phyloP scores from a whole-genome alignment of 37 sponge, comb jelly and placozoan genomes.

The Crambe crambe region DNA sequence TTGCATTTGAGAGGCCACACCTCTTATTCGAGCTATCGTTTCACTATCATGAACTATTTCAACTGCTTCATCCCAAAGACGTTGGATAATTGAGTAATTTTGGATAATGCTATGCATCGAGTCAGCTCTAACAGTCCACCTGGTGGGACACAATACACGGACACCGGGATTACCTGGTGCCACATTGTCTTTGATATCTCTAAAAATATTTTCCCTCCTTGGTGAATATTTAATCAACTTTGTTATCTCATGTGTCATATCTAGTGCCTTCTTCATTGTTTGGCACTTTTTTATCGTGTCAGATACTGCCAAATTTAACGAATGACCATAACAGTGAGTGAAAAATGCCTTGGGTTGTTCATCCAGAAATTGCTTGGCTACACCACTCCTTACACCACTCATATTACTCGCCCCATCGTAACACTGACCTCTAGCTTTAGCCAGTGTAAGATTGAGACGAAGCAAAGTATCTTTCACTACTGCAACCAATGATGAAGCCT shows the following conservation, averaged over 20 bases:
- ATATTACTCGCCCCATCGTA: conserved; percentile 64
- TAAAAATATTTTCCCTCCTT: conserved; percentile 43
- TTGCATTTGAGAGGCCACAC: too few relatives aligned
- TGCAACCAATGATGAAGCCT: conserved; percentile 44
- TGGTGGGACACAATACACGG: too few relatives aligned
- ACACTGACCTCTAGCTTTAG: conserved; percentile 52
- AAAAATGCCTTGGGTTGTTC: conserved; percentile 27
- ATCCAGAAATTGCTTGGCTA: conserved; percentile 34
- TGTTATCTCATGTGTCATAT: conserved; percentile 47
- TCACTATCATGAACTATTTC: conserved; percentile 4
- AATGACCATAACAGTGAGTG: conserved; percentile 75
- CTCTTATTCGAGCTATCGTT: conserved; percentile 24
- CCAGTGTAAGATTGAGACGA: conserved; percentile 19
- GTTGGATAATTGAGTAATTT: conserved; percentile 16
- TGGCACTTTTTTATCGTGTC: conserved; percentile 46
- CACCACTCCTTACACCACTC: conserved; percentile 40
- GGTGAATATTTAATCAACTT: conserved; percentile 69
- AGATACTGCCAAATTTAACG: conserved; percentile 50
- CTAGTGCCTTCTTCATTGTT: conserved; percentile 47
- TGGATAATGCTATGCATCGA: conserved; percentile 14
- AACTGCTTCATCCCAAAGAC: conserved; percentile 5
- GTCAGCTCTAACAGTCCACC: conserved; percentile 46
- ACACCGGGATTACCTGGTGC: conserved; percentile 16
- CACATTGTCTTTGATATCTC: conserved; percentile 21
- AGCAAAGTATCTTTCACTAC: conserved; percentile 38